phyloP scores from a whole-genome alignment of 2,113 vertebrate genomes.

The Eulacestoma nigropectus region DNA sequence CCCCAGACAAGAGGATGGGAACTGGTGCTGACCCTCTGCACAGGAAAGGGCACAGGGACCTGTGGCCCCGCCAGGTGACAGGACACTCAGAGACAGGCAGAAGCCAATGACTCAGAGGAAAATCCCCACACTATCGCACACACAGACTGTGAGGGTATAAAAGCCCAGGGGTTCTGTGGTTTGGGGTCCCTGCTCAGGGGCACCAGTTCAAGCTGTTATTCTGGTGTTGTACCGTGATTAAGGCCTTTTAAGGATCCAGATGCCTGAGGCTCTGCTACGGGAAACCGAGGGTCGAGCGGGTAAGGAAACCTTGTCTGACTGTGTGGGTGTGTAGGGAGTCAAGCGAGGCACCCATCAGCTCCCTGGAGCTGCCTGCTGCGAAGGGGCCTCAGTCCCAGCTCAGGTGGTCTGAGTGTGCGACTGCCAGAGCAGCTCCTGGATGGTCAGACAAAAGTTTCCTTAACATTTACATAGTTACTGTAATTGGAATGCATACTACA shows the following conservation, averaged over 20 bases:
- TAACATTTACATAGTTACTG: neutral
- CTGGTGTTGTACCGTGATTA: neutral
- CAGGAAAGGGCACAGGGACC: neutral
- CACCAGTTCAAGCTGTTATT: neutral
- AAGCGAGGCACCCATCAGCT: fast-evolving
- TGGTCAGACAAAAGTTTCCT: neutral
- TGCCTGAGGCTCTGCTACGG: neutral
- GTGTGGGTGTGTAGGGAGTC: neutral
- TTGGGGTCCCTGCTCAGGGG: neutral
- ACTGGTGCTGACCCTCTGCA: neutral
- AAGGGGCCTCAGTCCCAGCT: neutral
- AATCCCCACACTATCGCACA: neutral
- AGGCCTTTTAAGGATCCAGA: neutral
- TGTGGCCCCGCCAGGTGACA: neutral
- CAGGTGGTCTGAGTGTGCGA: neutral
- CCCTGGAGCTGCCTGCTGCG: neutral
- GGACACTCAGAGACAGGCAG: neutral
- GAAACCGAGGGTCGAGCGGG: fast-evolving
- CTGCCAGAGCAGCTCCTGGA: neutral
- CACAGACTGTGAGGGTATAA: neutral
- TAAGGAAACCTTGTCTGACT: neutral
- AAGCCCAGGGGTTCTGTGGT: neutral
- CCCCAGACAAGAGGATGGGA: neutral
- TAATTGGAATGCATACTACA: neutral
- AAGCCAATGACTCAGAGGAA: neutral